Conservation (phyloP, 2,797 vertebrate species). For the Erethizon dorsatum region DNA sequence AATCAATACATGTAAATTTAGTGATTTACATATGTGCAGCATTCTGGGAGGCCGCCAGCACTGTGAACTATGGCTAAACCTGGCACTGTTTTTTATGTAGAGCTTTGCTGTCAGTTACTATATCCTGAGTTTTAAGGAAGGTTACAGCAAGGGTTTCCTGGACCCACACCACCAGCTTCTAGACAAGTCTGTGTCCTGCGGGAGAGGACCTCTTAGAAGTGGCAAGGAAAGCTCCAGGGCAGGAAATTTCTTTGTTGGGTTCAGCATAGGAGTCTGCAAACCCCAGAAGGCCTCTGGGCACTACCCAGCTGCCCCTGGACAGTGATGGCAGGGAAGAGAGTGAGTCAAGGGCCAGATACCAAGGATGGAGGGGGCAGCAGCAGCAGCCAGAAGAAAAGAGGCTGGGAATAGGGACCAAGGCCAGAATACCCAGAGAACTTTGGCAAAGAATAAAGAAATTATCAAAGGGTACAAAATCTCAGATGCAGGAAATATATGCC, state of each 20-base stretch:
- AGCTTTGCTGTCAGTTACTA: conserved; percentile 94
- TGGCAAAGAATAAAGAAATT: conserved; percentile 77
- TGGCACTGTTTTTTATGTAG: conserved; percentile 95
- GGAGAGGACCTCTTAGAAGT: conserved; percentile 90
- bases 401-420: accelerated
- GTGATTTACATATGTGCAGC: neutral
- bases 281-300: conserved; percentile 90
- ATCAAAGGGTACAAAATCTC: neutral
- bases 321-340: conserved; percentile 72
- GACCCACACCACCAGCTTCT: conserved; percentile 93
- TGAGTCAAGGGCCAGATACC: conserved; percentile 76
- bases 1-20: neutral
- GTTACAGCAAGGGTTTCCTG: conserved; percentile 91
- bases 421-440: neutral
- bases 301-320: conserved; percentile 41
- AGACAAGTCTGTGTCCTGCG: conserved; percentile 91
- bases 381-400: neutral
- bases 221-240: conserved; percentile 88
- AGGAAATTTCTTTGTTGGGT: conserved; percentile 92
- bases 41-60: conserved; percentile 93
- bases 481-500: neutral
- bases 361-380: neutral
- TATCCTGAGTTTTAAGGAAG: conserved; percentile 94
- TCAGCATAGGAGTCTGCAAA: conserved; percentile 93
- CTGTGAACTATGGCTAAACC: conserved; percentile 94